Conservation (phyloP, 2,797 vertebrate genomes). For the Rhinichthys osculus region DNA sequence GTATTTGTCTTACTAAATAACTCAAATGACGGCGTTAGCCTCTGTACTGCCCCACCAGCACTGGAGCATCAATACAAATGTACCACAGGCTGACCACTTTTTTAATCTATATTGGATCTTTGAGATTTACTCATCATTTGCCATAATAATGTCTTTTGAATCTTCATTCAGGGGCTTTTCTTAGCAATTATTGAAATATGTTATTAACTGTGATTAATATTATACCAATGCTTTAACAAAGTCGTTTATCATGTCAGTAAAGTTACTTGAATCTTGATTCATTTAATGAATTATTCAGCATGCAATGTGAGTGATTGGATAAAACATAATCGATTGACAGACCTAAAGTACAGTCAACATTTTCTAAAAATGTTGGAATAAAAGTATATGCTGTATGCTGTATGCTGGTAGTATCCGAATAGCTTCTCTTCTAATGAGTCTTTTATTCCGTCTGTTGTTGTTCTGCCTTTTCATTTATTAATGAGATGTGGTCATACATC, state of each 20-base stretch:
- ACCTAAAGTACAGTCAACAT: neutral
- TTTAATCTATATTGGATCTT: neutral
- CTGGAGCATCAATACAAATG: neutral
- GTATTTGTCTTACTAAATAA: neutral
- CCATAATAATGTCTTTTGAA: neutral
- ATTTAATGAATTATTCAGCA: neutral
- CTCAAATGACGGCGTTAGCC: neutral
- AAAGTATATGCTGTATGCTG: neutral
- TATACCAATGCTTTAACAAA: neutral
- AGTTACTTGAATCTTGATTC: neutral
- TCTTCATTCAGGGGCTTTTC: neutral
- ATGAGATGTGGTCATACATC: constrained; percentile 25
- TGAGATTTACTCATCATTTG: neutral
- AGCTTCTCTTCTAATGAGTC: neutral
- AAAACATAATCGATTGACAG: neutral
- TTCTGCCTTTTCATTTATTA: constrained; percentile 16
- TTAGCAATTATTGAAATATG: neutral
- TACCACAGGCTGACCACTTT: neutral
- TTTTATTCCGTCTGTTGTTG: neutral
- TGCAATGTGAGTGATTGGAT: neutral
- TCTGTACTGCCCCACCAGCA: neutral
- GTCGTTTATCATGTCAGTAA: neutral
- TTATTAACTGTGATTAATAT: neutral
- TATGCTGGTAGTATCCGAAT: neutral
- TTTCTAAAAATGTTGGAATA: neutral